Base-by-base conservation (phyloP, 2,797 vertebrate species). In the Pseudochromis fuscus region DNA sequence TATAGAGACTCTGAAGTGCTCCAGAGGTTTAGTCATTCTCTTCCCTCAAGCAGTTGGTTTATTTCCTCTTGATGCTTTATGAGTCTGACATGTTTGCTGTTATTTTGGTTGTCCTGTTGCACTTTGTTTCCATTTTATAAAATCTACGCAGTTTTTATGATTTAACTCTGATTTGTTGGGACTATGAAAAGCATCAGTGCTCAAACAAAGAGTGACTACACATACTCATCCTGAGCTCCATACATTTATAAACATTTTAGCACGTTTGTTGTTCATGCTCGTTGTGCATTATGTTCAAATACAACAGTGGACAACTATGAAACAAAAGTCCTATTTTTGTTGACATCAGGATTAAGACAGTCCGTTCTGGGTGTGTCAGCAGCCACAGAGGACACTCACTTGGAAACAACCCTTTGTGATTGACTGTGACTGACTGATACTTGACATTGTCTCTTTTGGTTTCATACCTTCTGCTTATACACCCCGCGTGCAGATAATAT, bases 1-100 rank as follows among this genome's bases (percentile, higher is more conserved):
- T 93, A 91, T 93, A 93, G 89, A 92, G 89, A 90, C 88, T 89
- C 81, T 94, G 91, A 92, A 95, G 94, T 94, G 93, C 90, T 90
- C 88, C 90, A 91, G 90, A 93, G 90, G 90, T 92, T 92, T 92
- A 92, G 87, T 89, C 85, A 83, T 90, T 90, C 83, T 89, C 90
- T 92, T 83, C 86, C 90, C 89, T 87, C 86, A 93, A 93, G 90
- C 89, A 93, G 87, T 90, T 87, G 82, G 66, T 89, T 90, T 90
- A 88, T 89, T 89, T 90, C 82, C 80, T 86, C 88, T 90, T 83
- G 66, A 89, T 88, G 85, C 85, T 90, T 88, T 86, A 79, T 87
- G 73, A 81, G 74, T 88, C 79, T 75, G 70, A 31, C 76, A 76
- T 89, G 75, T 87, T 85, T 77, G 72, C 83, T 82, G 63, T 88